Base-by-base conservation (phyloP, 2,113 vertebrate genomes). In the Parotia lawesii region DNA sequence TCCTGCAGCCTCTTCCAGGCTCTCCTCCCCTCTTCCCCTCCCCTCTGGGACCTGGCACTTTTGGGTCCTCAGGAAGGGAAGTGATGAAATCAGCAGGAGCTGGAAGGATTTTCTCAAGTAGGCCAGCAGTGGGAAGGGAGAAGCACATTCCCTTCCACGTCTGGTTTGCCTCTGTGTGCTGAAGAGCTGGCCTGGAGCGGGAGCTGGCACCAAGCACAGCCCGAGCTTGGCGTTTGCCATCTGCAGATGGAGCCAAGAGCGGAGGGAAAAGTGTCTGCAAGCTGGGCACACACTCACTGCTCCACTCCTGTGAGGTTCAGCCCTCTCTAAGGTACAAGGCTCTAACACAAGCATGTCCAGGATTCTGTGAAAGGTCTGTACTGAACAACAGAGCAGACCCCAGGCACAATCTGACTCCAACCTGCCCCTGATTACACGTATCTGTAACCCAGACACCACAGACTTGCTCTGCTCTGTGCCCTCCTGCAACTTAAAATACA, bases 401-500 rank as follows among this genome's bases (percentile, higher is more conserved):
- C 45, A 44, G 47, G 61, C 86, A 40, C 0, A 2, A 28, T n/a
- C 79, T 27, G 35, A 48, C 61, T 45, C 77, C 48, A 72, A 28
- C 61, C 87, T 72, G 66, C 53, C 80, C 44, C 21, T 33, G 61
- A 77, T 67, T 31, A 77, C 76, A 40, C 1, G 0, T 2, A n/a
- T 64, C 37, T 78, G 65, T 42, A 89, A 78, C 66, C 23, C 86
- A 87, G 89, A 85, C 70, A 50, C 86, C 5, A 3, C 64, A 86
- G 85, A 57, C 64, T 74, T 31, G 69, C 86, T 70, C 8, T 23
- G 51, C 76, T 69, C 70, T 71, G 48, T 57, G 74, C 69, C 60
- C 91, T 89, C 40, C 71, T 88, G 85, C 86, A 85, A 83, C 69
- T 89, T 72, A 77, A 82, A 93, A 90, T 72, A 92, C 70, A 90